These are phyloP conservation scores for Papilio helenus DNA, from an alignment of 1,140 invertebrate genomes.

Conservation along the genomic window DNA sequence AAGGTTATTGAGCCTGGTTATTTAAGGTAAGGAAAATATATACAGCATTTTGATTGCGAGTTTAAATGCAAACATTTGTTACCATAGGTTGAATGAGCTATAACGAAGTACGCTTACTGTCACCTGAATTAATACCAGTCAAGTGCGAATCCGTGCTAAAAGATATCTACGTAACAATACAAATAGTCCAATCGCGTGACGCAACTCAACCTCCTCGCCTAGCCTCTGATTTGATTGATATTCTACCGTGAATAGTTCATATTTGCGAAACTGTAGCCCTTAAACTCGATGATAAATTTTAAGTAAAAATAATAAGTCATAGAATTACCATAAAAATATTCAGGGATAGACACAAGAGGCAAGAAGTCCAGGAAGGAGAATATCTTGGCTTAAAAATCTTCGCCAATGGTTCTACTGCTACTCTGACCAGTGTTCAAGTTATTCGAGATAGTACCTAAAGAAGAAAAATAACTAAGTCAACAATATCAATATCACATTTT, in stretches of 20 bases:
- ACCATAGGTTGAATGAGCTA: not conserved
- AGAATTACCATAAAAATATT: not conserved
- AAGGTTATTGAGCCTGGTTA: too few relatives aligned
- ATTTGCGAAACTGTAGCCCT: not conserved
- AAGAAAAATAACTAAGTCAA: too few relatives aligned
- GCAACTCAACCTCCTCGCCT: not conserved
- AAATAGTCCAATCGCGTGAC: conserved; percentile 1
- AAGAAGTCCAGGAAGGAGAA: too few relatives aligned
- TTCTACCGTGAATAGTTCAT: not conserved
- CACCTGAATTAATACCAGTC: not conserved
- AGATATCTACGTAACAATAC: conserved; percentile 6
- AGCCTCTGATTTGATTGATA: conserved; percentile 7
- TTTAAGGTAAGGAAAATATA: too few relatives aligned
- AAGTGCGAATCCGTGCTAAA: conserved; percentile 6
- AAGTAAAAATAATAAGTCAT: not conserved
- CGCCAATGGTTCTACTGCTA: too few relatives aligned
- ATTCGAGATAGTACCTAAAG: too few relatives aligned
- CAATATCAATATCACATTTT: not conserved
- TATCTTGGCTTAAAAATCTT: too few relatives aligned
- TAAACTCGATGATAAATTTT: not conserved
- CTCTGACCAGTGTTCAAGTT: too few relatives aligned
- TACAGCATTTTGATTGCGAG: too few relatives aligned
- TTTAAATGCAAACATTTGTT: too few relatives aligned
- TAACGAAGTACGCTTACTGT: not conserved
- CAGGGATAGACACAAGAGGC: not conserved